Base-by-base conservation (phyloP, 2,888 invertebrate genomes). In the Cacoxenus indagator region DNA sequence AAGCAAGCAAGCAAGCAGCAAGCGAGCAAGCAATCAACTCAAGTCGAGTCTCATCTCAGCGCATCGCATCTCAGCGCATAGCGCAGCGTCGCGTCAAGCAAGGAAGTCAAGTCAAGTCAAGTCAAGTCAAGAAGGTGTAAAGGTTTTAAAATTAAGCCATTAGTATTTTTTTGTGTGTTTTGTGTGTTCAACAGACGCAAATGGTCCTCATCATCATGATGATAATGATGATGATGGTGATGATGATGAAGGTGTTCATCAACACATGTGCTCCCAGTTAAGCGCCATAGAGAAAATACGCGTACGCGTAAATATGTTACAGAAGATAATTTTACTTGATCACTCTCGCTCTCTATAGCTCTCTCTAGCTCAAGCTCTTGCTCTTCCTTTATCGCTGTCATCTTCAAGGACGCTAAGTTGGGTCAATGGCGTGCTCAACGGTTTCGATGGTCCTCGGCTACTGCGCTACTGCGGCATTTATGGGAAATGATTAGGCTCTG, bases 61-160 rank as follows among this genome's bases (percentile, higher is more conserved):
- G 4, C 31, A 31, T 4, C 31, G 4, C 31, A 4, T 11, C 3
- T 37, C 37, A 37, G 5, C 37, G 37, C n/a, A n/a, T n/a, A n/a
- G n/a, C n/a, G n/a, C n/a, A n/a, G n/a, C n/a, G n/a, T n/a, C n/a
- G n/a, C n/a, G n/a, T n/a, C n/a, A n/a, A n/a, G 14, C 37, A 37
- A 37, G 37, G 14, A 37, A 37, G 37, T 37, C 37, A 37, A 37
- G 37, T n/a, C 37, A 2, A 37, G 37, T 11, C 37, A 14, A 37
- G 8, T 37, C 37, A 37, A 37, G 51, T 17, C 19, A 31, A 54
- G 75, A 70, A 73, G 76, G 76, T 73, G 76, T 67, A 75, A 70
- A 71, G 68, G 70, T 78, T 75, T 70, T 51, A 73, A 81, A 85
- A 85, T 85, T 78, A 81, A 86, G 85, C 82, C 85, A 85, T 86